These are phyloP conservation scores for Muscidifurax raptorellus DNA, from an alignment of 1,140 invertebrate genomes.

Conservation along the genomic window DNA sequence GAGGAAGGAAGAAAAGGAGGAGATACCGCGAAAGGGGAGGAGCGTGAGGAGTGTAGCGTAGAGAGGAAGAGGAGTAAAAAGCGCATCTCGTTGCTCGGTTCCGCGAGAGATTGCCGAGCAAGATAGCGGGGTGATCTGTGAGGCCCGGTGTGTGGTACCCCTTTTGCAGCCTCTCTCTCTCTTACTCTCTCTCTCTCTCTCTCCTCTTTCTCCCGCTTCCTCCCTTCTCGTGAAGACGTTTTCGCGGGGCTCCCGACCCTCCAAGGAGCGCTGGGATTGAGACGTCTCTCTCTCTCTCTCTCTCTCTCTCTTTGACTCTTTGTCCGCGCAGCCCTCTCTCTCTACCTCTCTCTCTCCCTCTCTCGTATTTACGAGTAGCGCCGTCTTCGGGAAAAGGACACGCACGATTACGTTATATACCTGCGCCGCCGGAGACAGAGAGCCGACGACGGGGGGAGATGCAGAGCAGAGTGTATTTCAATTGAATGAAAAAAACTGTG, in stretches of 20 bases:
- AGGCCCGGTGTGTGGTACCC: slow-evolving; percentile 74
- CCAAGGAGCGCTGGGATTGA: slow-evolving; percentile 73
- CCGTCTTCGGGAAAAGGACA: slow-evolving; percentile 55
- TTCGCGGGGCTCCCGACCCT: slow-evolving; percentile 62
- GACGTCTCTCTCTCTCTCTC: slow-evolving; percentile 60
- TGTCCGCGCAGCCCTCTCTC: neutral
- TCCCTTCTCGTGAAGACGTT: slow-evolving; percentile 10
- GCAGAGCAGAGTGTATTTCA: slow-evolving; percentile 29
- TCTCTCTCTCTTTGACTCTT: neutral
- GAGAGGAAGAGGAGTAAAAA: slow-evolving; percentile 42
- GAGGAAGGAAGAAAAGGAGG: slow-evolving; percentile 23
- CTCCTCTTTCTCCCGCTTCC: slow-evolving; percentile 63
- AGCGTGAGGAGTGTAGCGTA: neutral
- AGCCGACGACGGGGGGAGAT: neutral
- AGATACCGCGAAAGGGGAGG: slow-evolving; percentile 40
- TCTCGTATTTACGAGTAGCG: slow-evolving; percentile 75
- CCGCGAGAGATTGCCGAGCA: slow-evolving; percentile 39
- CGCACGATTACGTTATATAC: slow-evolving; percentile 13
- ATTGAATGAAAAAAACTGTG: neutral
- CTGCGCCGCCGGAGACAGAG: neutral
- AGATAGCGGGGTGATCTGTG: slow-evolving; percentile 76
- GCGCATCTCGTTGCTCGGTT: slow-evolving; percentile 29
- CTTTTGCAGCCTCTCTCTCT: slow-evolving; percentile 72
- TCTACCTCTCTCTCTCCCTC: neutral
- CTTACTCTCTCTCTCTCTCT: slow-evolving; percentile 53